Evolutionary conservation across 1,140 invertebrate genomes (phyloP), one percentile per base, ranked within the genome.

Genomic region (Coenobita brevimanus): DNA sequence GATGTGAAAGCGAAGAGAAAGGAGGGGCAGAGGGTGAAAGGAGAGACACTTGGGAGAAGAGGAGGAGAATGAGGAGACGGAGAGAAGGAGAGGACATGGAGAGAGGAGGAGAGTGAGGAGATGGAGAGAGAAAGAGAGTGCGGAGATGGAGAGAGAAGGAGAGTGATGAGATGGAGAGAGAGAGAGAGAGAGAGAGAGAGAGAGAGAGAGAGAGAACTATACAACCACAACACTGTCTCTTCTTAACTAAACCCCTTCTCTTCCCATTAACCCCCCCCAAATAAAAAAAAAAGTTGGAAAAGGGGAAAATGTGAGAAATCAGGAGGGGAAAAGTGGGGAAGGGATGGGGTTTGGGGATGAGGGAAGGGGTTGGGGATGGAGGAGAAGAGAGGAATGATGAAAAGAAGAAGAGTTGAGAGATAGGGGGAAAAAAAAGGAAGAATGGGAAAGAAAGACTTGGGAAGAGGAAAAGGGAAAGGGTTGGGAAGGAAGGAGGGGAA

Each of bases 401-500:
- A 57, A n/a, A 57, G n/a, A 57, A 57, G 54, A n/a, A 57, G n/a
- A 57, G 13, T 10, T 10, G n/a, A 57, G n/a, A 57, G n/a, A 57
- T 13, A 57, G 13, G 54, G n/a, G n/a, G 13, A 57, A 24, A 64
- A 21, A 64, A 64, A 6, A 64, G 3, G 27, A 33, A 30, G 41
- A 38, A 38, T 8, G 33, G 0, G 69, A 38, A 13, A 38, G 33
- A 1, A 38, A 38, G 69, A 38, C 10, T 38, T 8, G 41, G 69
- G 41, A 38, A 73, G 69, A 73, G 69, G 41, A 38, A 73, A 38
- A 73, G 69, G 41, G 69, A 73, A 38, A 73, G 69, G 41, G 69
- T 38, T 30, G 41, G 69, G 41, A 38, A 73, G 69, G 41, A 38
- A 73, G 69, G 41, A 38, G 41, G 69, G 21, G 13, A 36, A 21